Evolutionary conservation across 1,140 invertebrate species (phyloP), one percentile per base, ranked within the genome.

Genomic region (Scaptodrosophila lebanonensis): DNA sequence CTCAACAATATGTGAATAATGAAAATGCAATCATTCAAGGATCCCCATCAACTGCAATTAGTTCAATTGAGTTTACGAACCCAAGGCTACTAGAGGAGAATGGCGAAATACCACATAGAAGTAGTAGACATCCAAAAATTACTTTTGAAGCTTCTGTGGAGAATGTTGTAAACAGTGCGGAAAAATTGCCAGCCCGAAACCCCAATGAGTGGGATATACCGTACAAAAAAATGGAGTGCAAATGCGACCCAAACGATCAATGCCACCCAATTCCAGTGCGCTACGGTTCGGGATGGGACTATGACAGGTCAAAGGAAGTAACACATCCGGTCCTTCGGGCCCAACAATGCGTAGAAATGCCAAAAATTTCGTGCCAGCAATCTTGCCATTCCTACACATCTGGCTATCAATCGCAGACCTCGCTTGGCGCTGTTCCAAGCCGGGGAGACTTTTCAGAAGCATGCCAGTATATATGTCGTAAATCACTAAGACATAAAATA

Each of bases 71-170:
- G 0, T 56, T 65, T 30, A 12, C 33, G 1, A 7, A n/a, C 3
- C 4, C 16, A 6, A 33, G n/a, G 0, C 25, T 22, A 9, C 1
- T 30, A 1, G 22, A 4, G 1, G 8, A 18, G 2, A 47, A 57
- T 12, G 33, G 15, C 8, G 70, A 73, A 9, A 53, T 73, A 30
- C 70, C 70, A 1, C 48, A 61, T 27, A 65, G 27, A 20, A n/a
- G 60, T 12, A 8, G 2, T 2, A 9, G 18, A 36, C 30, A 2
- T 2, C 1, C 12, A 2, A 20, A 5, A 9, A n/a, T n/a, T n/a
- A n/a, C n/a, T n/a, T n/a, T n/a, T n/a, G n/a, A n/a, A n/a, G n/a
- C n/a, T n/a, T n/a, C n/a, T n/a, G n/a, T n/a, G n/a, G n/a, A n/a
- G n/a, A n/a, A n/a, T n/a, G n/a, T n/a, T n/a, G n/a, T n/a, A n/a